Percentiles rank a stretch among this genome's conserved stretches.
phyloP scores from a whole-genome alignment of 2,888 invertebrate genomes.

The Tigriopus californicus region DNA sequence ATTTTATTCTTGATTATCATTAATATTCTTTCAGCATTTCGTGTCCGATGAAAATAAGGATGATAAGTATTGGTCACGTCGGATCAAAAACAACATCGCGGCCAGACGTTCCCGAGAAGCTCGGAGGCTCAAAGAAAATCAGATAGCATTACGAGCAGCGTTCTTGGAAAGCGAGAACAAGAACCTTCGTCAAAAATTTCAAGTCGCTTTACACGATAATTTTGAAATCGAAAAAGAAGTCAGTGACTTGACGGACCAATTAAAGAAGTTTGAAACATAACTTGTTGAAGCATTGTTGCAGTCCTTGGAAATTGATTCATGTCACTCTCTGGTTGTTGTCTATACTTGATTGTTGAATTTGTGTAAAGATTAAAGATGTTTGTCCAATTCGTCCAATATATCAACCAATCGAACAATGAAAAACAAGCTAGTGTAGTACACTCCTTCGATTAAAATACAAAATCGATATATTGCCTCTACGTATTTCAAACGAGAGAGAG shows the following conservation, averaged over 20 bases:
- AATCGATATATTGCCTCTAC: too few species aligned
- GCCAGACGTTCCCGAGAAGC: conserved; percentile 91
- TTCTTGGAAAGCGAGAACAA: conserved; percentile 71
- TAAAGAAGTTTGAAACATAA: neutral
- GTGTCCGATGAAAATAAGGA: conserved; percentile 92
- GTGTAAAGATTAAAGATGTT: too few species aligned
- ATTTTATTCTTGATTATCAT: neutral
- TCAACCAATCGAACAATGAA: too few species aligned
- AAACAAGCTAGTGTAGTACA: too few species aligned
- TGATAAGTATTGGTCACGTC: conserved; percentile 92
- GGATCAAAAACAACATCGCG: conserved; percentile 94
- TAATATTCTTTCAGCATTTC: conserved; percentile 37
- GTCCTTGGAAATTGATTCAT: too few species aligned
- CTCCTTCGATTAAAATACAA: too few species aligned
- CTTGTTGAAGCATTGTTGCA: too few species aligned
- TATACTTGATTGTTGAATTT: too few species aligned
- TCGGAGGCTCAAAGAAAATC: conserved; percentile 90
- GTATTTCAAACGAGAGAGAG: too few species aligned
- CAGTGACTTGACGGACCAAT: neutral
- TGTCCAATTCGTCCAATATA: too few species aligned
- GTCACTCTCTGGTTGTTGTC: too few species aligned
- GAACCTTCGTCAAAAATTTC: neutral
- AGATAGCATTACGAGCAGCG: conserved; percentile 84
- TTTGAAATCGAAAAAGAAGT: neutral
- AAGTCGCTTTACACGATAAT: neutral